phyloP scores from a whole-genome alignment of 2,113 vertebrate genomes.

The Rhinichthys klamathensis region DNA sequence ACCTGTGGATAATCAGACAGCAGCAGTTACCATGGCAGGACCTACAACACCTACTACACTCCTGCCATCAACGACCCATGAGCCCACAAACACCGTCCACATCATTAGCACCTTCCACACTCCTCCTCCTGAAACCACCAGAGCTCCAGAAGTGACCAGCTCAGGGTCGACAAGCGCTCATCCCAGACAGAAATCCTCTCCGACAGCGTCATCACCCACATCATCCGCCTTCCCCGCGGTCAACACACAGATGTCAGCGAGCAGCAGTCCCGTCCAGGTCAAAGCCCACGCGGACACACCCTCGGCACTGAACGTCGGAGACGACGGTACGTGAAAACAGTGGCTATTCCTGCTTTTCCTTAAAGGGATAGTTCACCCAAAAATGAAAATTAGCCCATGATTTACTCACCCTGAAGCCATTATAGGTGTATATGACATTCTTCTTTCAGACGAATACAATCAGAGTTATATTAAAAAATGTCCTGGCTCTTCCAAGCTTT shows the following conservation, averaged over 20 bases:
- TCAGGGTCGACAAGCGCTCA: neutral
- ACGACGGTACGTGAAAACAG: conserved; percentile 66
- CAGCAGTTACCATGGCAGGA: neutral
- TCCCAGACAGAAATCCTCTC: conserved; percentile 38
- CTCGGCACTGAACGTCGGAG: conserved; percentile 72
- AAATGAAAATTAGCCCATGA: no score
- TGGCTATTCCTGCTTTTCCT: neutral
- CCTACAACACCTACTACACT: neutral
- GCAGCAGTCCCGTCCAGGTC: conserved; percentile 59
- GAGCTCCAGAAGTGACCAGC: neutral
- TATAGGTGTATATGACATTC: no score
- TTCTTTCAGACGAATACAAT: no score
- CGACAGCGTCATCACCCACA: conserved; percentile 59
- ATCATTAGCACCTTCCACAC: neutral
- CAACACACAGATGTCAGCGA: conserved; percentile 38
- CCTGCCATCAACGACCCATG: neutral
- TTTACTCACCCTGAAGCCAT: no score
- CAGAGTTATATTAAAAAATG: no score
- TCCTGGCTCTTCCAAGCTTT: no score
- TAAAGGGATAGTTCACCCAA: no score
- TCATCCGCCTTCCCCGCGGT: conserved; percentile 42
- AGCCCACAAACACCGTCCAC: neutral
- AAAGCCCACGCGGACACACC: conserved; percentile 56
- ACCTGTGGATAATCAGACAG: neutral
- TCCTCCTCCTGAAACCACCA: neutral